Conservation (phyloP, 2,797 vertebrate species). For the Crypturellus tataupa region DNA sequence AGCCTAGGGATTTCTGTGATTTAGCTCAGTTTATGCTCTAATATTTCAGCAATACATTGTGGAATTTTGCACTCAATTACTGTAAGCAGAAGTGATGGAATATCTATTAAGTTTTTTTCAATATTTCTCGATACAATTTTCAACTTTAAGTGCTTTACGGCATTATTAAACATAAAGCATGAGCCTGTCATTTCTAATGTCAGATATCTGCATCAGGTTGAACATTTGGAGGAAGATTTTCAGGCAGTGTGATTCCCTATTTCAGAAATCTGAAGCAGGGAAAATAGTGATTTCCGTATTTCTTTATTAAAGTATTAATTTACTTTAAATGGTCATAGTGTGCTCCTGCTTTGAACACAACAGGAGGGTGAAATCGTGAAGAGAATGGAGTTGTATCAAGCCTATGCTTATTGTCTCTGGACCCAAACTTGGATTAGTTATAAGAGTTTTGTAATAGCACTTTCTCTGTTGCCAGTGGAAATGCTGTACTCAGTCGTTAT, state of each 20-base stretch:
- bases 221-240: background rate
- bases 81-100: background rate
- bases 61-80: background rate
- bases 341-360: background rate
- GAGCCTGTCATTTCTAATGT: background rate
- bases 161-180: background rate
- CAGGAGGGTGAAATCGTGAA: background rate
- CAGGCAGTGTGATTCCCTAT: background rate
- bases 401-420: background rate
- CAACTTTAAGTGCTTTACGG: background rate
- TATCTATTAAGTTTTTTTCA: background rate
- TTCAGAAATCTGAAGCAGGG: background rate
- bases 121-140: conserved; percentile 19
- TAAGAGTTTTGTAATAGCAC: background rate
- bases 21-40: conserved; percentile 7
- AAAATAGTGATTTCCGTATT: background rate
- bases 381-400: background rate
- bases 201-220: background rate
- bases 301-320: background rate
- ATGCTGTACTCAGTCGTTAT: background rate
- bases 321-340: background rate
- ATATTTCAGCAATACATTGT: background rate
- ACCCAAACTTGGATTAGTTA: background rate
- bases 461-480: background rate
- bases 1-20: background rate